phyloP scores from a whole-genome alignment of 2,113 vertebrate species.

The Atractosteus spatula region DNA sequence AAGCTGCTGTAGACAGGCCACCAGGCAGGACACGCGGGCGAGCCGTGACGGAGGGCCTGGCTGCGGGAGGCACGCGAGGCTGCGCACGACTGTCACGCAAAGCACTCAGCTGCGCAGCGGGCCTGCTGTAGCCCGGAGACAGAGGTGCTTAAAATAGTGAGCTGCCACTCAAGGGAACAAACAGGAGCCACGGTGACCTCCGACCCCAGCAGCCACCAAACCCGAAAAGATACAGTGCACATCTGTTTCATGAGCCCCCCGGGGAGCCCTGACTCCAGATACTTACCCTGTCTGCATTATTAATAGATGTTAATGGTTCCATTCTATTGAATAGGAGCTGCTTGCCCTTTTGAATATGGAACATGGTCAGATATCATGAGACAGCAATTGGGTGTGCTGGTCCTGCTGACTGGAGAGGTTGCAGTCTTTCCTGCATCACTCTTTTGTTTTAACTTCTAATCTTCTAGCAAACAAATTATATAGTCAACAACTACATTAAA shows the following conservation, averaged over 20 bases:
- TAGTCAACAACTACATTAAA: no score
- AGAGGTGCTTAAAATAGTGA: slow-evolving; percentile 56
- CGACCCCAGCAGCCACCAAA: slow-evolving; percentile 63
- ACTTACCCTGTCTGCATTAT: slow-evolving; percentile 78
- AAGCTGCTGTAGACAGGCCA: no score
- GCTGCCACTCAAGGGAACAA: slow-evolving; percentile 60
- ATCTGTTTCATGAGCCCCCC: slow-evolving; percentile 66
- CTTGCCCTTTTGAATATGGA: slow-evolving; percentile 56
- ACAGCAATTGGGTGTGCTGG: slow-evolving; percentile 35
- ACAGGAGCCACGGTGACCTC: slow-evolving; percentile 59
- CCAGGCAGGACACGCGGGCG: no score
- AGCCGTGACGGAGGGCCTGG: no score
- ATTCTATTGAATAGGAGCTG: slow-evolving; percentile 63
- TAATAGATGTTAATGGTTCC: slow-evolving; percentile 83
- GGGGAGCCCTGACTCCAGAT: slow-evolving; percentile 59
- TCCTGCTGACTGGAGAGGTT: slow-evolving; percentile 40
- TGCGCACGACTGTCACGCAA: no score
- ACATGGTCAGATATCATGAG: slow-evolving; percentile 40
- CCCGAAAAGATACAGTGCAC: slow-evolving; percentile 64
- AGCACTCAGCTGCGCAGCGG: slow-evolving; percentile 25
- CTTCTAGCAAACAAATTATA: slow-evolving; percentile 22
- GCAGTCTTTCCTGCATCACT: slow-evolving; percentile 9
- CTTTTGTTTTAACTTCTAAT: not conserved
- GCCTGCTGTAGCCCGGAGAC: slow-evolving; percentile 48
- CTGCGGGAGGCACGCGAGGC: no score